Evolutionary conservation across 1,140 invertebrate genomes (phyloP).

Genomic region (Drosophila mojavensis): DNA sequence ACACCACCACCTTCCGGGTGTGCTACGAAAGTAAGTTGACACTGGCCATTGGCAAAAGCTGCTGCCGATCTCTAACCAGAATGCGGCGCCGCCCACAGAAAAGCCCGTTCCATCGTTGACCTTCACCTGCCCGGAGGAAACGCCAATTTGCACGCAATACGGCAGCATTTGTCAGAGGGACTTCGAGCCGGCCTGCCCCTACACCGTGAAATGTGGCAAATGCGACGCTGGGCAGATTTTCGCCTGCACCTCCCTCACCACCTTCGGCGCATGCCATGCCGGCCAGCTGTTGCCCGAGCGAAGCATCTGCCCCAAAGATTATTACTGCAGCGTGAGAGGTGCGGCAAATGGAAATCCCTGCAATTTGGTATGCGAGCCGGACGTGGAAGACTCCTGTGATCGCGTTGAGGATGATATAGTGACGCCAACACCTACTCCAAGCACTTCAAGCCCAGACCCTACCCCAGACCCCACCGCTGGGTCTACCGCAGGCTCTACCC

Average conservation of each 20-base stretch:
- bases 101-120: constrained; percentile 7
- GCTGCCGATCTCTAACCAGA: neutral
- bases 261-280: constrained; percentile 40
- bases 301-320: constrained; percentile 9
- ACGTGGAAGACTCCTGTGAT: constrained; percentile 45
- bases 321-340: constrained; percentile 31
- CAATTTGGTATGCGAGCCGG: constrained; percentile 19
- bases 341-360: constrained; percentile 39
- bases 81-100: constrained; percentile 7
- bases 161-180: constrained; percentile 37
- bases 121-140: constrained; percentile 28
- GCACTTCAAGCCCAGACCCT: neutral
- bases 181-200: constrained; percentile 36
- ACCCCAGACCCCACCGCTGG: neutral
- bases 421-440: neutral
- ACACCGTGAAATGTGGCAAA: constrained; percentile 42
- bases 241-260: constrained; percentile 62
- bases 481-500: too few species aligned
- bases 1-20: constrained; percentile 44
- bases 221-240: constrained; percentile 32
- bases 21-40: constrained; percentile 55
- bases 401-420: constrained; percentile 3
- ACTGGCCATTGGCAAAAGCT: neutral
- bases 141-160: constrained; percentile 51
- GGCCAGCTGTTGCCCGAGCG: neutral